Evolutionary conservation across 2,113 vertebrate genomes (phyloP).

Genomic region (Hippocampus abdominalis): DNA sequence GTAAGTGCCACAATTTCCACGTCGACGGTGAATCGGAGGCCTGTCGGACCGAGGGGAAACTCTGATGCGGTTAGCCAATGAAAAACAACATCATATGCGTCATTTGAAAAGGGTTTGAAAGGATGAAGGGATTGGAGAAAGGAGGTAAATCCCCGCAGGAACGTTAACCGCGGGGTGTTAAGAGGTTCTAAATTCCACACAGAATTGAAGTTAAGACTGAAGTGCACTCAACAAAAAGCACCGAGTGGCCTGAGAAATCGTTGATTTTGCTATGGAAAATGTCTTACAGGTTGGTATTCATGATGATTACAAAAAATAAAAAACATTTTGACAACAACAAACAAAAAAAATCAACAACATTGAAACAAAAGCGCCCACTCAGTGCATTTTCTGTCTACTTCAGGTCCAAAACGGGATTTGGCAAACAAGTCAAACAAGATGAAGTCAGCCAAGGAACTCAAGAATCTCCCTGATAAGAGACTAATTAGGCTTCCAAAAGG

Average conservation of each 20-base stretch:
- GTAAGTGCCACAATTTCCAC: background rate
- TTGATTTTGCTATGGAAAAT: background rate
- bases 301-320: conserved; percentile 3
- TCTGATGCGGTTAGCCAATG: conserved; percentile 10
- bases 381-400: background rate
- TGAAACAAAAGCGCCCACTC: background rate
- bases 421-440: background rate
- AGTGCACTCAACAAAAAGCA: background rate
- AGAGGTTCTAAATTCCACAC: conserved; percentile 27
- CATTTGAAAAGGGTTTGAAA: conserved; percentile 52
- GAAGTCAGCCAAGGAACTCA: conserved; percentile 5
- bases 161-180: conserved; percentile 36
- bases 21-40: conserved; percentile 3
- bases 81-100: conserved; percentile 28
- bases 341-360: background rate
- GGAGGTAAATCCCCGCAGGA: conserved; percentile 35
- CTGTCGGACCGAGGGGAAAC: background rate
- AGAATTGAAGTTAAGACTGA: conserved; percentile 24
- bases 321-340: background rate
- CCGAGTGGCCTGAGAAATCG: too few relatives aligned
- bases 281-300: conserved; percentile 1
- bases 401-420: background rate
- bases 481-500: conserved; percentile 9
- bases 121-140: conserved; percentile 18
- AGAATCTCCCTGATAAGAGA: background rate